Conservation (phyloP, 1,140 invertebrate genomes). For the Brachionus calyciflorus region DNA sequence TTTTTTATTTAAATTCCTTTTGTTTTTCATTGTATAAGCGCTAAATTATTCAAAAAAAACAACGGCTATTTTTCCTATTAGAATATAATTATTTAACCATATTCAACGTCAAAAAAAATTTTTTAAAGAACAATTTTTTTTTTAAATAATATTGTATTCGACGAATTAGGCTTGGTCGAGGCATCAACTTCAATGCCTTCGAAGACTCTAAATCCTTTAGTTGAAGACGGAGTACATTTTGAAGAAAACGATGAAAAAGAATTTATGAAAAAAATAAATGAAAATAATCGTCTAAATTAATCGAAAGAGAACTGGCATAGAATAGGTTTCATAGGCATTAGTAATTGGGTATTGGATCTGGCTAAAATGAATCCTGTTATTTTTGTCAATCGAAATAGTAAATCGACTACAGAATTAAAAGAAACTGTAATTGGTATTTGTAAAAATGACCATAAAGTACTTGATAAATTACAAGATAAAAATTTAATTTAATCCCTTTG, state of each 20-base stretch:
- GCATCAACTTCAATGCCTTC: slow-evolving; percentile 54
- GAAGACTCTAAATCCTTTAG: slow-evolving; percentile 52
- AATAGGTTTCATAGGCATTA: slow-evolving; percentile 57
- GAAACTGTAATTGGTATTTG: slow-evolving; percentile 54
- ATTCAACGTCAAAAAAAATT: no score
- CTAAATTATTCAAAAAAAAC: no score
- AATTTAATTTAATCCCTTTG: slow-evolving; percentile 49
- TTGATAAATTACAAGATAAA: slow-evolving; percentile 45
- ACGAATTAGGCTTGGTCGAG: slow-evolving; percentile 57
- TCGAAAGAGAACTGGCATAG: slow-evolving; percentile 47
- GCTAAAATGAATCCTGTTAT: slow-evolving; percentile 57
- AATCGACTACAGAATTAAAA: slow-evolving; percentile 51
- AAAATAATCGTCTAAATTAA: not conserved
- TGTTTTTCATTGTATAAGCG: no score
- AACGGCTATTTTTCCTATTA: no score
- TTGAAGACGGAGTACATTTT: slow-evolving; percentile 49
- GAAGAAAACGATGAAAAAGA: slow-evolving; percentile 21
- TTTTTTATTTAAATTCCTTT: no score
- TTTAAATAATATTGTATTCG: slow-evolving; percentile 57
- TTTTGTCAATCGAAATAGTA: slow-evolving; percentile 52
- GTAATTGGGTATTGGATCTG: slow-evolving; percentile 58
- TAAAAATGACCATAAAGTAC: slow-evolving; percentile 48
- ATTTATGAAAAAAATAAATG: not conserved
- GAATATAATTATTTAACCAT: no score
- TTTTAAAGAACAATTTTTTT: no score